A percentile compares a stretch with the other conserved stretches of the same genome.
Conservation (phyloP, 2,113 vertebrate species). For the Cynocephalus volans region DNA sequence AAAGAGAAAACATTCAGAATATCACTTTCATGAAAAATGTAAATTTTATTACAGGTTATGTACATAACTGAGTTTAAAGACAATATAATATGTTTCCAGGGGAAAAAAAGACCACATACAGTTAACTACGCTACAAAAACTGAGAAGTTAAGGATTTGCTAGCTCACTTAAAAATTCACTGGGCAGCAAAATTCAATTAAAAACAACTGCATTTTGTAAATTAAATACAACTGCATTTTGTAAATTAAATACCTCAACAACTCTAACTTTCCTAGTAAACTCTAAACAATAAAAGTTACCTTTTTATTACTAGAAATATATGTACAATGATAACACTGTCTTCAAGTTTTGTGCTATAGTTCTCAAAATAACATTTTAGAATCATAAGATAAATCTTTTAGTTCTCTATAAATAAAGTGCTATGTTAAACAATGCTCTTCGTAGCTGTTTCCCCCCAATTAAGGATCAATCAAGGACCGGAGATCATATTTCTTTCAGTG, state of each 20-base stretch:
- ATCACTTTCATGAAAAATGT: constrained; percentile 28
- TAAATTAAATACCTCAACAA: constrained; percentile 24
- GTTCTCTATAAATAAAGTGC: not conserved
- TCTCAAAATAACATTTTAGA: constrained; percentile 42
- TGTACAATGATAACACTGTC: not conserved
- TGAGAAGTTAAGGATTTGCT: not conserved
- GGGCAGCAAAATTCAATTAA: not conserved
- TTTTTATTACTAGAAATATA: not conserved
- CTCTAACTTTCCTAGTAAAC: not conserved
- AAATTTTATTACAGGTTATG: constrained; percentile 77
- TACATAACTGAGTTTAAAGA: constrained; percentile 74
- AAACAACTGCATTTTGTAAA: constrained; percentile 39
- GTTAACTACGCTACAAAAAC: not conserved
- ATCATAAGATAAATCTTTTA: constrained; percentile 43
- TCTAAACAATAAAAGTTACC: not conserved
- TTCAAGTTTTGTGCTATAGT: not conserved
- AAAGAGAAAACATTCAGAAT: constrained; percentile 74
- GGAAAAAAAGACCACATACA: not conserved
- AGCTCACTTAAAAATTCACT: constrained; percentile 21
- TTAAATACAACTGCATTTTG: constrained; percentile 3
- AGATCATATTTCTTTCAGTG: not conserved
- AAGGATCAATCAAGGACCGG: not conserved
- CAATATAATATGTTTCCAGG: constrained; percentile 68
- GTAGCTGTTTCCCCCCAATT: not conserved
- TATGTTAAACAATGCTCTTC: constrained; percentile 28